Evolutionary conservation across 2,888 invertebrate genomes (phyloP), one percentile per base, ranked within the genome.

Genomic region (Chouioia cunea): DNA sequence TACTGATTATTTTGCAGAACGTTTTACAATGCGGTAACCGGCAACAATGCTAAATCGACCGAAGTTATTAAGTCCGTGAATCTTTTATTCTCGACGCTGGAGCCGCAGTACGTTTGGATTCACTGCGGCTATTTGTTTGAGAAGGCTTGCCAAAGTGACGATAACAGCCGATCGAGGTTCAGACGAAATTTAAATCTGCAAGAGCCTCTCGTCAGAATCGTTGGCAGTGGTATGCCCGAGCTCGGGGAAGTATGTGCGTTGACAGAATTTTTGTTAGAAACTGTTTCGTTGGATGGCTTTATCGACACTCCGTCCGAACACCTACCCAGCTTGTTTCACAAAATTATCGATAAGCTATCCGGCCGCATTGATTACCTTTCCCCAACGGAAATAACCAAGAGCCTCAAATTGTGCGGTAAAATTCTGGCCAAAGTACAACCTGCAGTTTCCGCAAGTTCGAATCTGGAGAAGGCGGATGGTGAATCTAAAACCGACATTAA

Each of bases 61-160:
- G 95, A 96, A 81, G 88, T 95, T 50, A 88, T 93, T 15, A 95
- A 95, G 85, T 93, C 93, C 20, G 94, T 94, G 0, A 96, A 95
- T 86, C 87, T 95, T 74, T 86, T 96, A 27, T 93, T 96, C 82
- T 92, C 92, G 65, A 92, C 94, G 0, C 88, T 96, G 73, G 94
- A 95, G 81, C 92, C 93, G n/a, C 91, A 91, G 69, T 96, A 94
- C 80, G 91, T 96, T 67, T 96, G 96, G 96, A 90, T 91, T 74
- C 95, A 93, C 80, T 90, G 93, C 76, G 91, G 91, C 27, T 88
- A 88, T 75, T 85, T 92, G 73, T 91, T 90, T 77, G 89, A 90
- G 68, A 89, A 89, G 69, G 88, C 89, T 0, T 90, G 90, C 76
- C 84, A 85, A 74, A 58, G 70, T 73, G 69, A 80, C 79, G 64